Percentiles rank a stretch among this genome's conserved stretches.
Evolutionary conservation across 2,797 vertebrate genomes (phyloP).

Genomic region (Otus scops): DNA sequence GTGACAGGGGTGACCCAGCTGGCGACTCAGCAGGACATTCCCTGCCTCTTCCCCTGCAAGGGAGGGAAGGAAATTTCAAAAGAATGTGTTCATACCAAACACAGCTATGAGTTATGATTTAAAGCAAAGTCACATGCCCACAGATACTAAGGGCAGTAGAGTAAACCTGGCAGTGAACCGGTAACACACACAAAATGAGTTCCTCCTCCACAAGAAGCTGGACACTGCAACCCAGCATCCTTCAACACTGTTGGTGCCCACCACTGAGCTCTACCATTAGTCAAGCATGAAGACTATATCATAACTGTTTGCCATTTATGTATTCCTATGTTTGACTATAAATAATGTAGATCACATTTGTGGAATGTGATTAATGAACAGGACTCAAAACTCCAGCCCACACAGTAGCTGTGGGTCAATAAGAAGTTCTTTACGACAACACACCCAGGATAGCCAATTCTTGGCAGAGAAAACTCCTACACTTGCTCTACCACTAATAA

Average conservation of each 20-base stretch:
- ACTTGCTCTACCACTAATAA: background rate
- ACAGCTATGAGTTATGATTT: background rate
- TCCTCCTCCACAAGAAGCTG: background rate
- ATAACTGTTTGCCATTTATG: background rate
- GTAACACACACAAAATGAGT: background rate
- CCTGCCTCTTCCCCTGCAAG: background rate
- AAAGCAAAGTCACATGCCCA: conserved; percentile 15
- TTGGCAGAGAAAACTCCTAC: conserved; percentile 7
- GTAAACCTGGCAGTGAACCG: background rate
- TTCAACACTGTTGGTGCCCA: background rate
- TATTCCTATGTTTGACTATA: conserved; percentile 22
- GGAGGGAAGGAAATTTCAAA: conserved; percentile 36
- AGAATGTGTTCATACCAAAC: conserved; percentile 44
- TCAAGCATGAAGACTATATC: background rate
- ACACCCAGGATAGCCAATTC: background rate
- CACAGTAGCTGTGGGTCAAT: conserved; percentile 38
- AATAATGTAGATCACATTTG: background rate
- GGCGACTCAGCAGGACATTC: conserved; percentile 54
- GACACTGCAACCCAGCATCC: background rate
- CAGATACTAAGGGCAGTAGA: background rate
- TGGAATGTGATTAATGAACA: conserved; percentile 20
- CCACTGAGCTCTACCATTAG: background rate
- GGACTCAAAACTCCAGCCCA: conserved; percentile 34
- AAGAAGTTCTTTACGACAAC: background rate
- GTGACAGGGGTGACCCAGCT: conserved; percentile 7